A percentile compares a stretch with the other conserved stretches of the same genome.
Conservation (phyloP, 2,113 vertebrate species). For the Campylomormyrus tamandua region DNA sequence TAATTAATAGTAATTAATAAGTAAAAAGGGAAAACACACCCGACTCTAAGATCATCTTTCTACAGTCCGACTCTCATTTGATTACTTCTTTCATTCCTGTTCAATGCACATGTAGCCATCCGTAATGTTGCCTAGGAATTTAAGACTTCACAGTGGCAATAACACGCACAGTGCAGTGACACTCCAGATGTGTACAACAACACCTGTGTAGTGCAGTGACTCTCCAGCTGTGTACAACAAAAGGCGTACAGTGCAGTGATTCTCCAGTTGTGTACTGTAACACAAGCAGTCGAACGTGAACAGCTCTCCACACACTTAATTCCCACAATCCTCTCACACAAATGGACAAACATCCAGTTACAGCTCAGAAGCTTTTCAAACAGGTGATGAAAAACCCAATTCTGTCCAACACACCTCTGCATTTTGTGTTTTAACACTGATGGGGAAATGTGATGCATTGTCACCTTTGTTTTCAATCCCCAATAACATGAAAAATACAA, state of each 20-base stretch:
- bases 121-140: neutral
- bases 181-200: neutral
- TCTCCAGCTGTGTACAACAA: neutral
- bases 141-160: neutral
- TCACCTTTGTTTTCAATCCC: neutral
- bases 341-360: neutral
- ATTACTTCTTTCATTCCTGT: neutral
- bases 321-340: no score
- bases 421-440: neutral
- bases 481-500: neutral
- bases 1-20: slow-evolving; percentile 4
- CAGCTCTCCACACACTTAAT: neutral
- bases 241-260: neutral
- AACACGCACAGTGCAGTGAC: neutral
- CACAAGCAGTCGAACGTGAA: neutral
- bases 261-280: neutral
- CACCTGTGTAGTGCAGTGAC: neutral
- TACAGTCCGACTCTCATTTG: neutral
- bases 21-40: neutral
- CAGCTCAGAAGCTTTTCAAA: neutral
- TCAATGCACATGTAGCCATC: neutral
- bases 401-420: neutral
- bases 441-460: neutral
- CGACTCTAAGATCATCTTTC: neutral
- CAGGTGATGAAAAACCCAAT: neutral